Base-by-base conservation (phyloP, 2,888 invertebrate species). In the Kuschelorhynchus macadamiae region DNA sequence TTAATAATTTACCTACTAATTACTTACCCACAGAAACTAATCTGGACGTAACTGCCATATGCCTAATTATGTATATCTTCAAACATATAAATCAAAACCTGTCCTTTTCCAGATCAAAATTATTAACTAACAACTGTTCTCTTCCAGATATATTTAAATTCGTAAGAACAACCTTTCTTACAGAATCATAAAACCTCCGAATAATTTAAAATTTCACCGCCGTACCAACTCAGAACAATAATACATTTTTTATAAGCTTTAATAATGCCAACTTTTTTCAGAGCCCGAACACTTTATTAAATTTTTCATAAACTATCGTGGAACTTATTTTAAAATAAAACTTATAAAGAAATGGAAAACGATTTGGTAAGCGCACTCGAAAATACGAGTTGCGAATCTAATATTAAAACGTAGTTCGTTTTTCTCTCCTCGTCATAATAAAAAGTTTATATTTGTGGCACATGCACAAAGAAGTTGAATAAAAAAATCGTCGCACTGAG, bases 361-460 rank as follows among this genome's bases (percentile, higher is more conserved):
- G 55, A 47, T 47, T 50, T 41, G 33, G 60, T 56, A 33, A 61
- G 50, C 61, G 47, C 47, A 21, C 53, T 60, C 30, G 60, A 61
- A 41, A 67, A 47, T 55, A 67, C 36, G 53, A 66, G 32, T 57
- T 18, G 49, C 56, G 53, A 44, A 44, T 61, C 61, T 32, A 50
- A 61, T 67, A 67, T 67, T 67, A 67, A 67, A 66, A 67, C 53
- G 67, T 67, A 61, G 53, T 39, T 61, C 47, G 32, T 33, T 36
- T 20, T 20, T 61, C 25, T 25, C 57, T 57, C 20, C 11, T 53
- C 41, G 12, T 42, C n/a, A 25, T 57, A 57, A 61, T 61, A 59
- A 67, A 66, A 67, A 67, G 67, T 61, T 67, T 67, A 61, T 67
- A 67, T 67, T 67, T 67, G 61, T 53, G 67, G 61, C 67, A 57